phyloP scores from a whole-genome alignment of 2,797 vertebrate genomes.

The Apogon talboti region DNA sequence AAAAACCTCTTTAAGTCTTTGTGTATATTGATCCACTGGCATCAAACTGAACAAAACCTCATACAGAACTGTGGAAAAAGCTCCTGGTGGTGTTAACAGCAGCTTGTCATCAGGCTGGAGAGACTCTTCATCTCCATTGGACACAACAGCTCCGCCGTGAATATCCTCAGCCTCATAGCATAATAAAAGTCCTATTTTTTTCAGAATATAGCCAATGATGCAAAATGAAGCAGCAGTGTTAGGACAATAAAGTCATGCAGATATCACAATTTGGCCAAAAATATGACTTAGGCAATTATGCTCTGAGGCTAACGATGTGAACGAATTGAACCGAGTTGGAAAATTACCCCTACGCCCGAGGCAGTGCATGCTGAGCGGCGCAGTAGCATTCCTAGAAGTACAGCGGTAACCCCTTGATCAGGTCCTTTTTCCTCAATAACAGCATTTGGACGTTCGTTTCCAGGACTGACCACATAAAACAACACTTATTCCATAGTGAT shows the following conservation, averaged over 20 bases:
- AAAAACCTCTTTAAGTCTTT: no score
- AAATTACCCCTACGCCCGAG: no score
- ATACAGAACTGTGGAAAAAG: slow-evolving; percentile 40
- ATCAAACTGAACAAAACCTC: slow-evolving; percentile 36
- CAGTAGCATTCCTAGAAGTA: neutral
- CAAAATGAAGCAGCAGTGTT: no score
- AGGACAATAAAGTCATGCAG: no score
- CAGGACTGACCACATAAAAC: neutral
- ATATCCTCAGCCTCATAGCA: no score
- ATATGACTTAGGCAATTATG: no score
- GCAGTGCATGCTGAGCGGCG: no score
- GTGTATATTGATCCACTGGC: slow-evolving; percentile 31
- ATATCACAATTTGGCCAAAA: no score
- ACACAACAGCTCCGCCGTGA: slow-evolving; percentile 8
- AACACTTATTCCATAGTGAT: neutral
- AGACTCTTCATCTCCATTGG: neutral
- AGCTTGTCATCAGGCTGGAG: slow-evolving; percentile 33
- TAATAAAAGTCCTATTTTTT: no score
- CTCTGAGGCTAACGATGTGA: no score
- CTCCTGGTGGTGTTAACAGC: slow-evolving; percentile 25
- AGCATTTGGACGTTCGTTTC: neutral
- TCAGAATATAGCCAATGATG: no score
- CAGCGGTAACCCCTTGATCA: neutral
- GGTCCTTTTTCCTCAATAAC: neutral
- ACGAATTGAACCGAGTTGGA: neutral